A percentile compares a stretch with the other conserved stretches of the same genome.
phyloP scores from a whole-genome alignment of 2,797 vertebrate genomes.

The Xiphorhynchus erythropygius region DNA sequence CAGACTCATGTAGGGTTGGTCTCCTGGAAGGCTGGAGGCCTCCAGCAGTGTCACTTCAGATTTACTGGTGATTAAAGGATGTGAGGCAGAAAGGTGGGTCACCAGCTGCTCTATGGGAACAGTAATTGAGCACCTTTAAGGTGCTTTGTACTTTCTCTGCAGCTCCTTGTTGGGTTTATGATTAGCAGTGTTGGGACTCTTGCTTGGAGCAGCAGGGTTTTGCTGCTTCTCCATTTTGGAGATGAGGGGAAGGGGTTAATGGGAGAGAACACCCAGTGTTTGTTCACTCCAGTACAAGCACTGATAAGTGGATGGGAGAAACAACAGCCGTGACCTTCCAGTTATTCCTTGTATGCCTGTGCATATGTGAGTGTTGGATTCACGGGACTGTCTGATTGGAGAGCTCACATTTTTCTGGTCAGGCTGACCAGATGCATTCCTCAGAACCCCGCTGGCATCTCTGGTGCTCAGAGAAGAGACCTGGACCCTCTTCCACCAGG shows the following conservation, averaged over 20 bases:
- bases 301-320: conserved; percentile 62
- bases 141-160: neutral
- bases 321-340: conserved; percentile 55
- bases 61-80: neutral
- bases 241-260: conserved; percentile 9
- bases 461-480: neutral
- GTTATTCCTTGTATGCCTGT: conserved; percentile 2
- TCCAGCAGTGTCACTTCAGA: neutral
- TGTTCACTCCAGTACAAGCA: conserved; percentile 16
- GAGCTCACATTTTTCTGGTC: neutral
- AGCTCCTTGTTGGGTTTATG: accelerated
- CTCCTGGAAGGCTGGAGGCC: neutral
- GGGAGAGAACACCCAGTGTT: conserved; percentile 28
- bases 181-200: neutral
- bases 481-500: neutral
- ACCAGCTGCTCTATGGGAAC: neutral
- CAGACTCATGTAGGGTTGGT: neutral
- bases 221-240: neutral
- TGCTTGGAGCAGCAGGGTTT: neutral
- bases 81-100: neutral
- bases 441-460: neutral
- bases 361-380: neutral
- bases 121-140: neutral
- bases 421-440: neutral
- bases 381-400: neutral